A percentile compares a stretch with the other conserved stretches of the same genome.
Conservation (phyloP, 2,888 invertebrate species). For the Phortica magna region DNA sequence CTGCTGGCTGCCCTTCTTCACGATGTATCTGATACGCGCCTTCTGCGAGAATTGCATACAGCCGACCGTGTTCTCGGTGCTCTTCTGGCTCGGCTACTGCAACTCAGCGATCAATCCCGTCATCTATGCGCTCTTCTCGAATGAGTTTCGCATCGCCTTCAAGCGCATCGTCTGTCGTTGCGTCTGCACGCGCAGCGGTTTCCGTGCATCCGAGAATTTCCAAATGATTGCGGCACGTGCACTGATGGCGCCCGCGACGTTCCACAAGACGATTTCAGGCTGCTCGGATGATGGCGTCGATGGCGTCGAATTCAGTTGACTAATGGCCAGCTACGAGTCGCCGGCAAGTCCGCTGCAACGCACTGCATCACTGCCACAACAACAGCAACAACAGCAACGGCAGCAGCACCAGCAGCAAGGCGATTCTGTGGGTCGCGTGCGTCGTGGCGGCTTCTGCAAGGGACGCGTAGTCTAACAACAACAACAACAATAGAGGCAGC, state of each 20-base stretch:
- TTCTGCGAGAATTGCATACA: conserved; percentile 92
- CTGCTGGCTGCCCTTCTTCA: conserved; percentile 98
- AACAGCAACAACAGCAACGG: conserved; percentile 41
- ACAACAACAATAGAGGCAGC: not conserved
- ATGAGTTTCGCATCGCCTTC: conserved; percentile 96
- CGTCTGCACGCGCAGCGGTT: conserved; percentile 81
- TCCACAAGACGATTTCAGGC: conserved; percentile 77
- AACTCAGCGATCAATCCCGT: conserved; percentile 97
- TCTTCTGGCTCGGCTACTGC: conserved; percentile 98
- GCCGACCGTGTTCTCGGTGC: conserved; percentile 90
- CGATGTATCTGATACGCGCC: conserved; percentile 93
- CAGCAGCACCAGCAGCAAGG: conserved; percentile 39
- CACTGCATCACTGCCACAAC: conserved; percentile 66
- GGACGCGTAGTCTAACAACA: conserved; percentile 59
- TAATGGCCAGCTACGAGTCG: conserved; percentile 67
- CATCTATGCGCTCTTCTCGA: conserved; percentile 95
- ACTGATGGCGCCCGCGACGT: conserved; percentile 76
- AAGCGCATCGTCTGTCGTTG: conserved; percentile 93
- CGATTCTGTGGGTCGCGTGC: conserved; percentile 45
- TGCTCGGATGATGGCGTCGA: conserved; percentile 75
- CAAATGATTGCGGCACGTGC: conserved; percentile 77
- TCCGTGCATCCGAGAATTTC: conserved; percentile 78
- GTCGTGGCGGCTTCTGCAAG: conserved; percentile 73
- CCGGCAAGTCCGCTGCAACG: conserved; percentile 63
- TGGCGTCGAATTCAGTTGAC: conserved; percentile 76